A percentile compares a stretch with the other conserved stretches of the same genome.
These are phyloP conservation scores for Drosophila baimaii DNA, from an alignment of 1,140 invertebrate genomes.

Conservation along the genomic window DNA sequence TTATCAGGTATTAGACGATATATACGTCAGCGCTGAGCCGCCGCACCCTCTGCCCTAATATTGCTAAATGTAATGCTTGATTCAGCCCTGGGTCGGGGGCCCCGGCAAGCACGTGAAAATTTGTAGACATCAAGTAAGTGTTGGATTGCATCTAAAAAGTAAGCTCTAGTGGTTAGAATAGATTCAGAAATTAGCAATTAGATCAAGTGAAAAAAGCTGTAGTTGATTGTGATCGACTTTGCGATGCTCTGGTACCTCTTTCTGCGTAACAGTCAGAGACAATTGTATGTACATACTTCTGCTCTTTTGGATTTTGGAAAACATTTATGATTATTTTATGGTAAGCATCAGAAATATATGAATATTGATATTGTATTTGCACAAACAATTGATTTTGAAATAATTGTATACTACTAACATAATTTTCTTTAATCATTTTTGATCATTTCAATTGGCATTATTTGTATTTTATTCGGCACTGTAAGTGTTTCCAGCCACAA, in stretches of 20 bases:
- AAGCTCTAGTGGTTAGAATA: constrained; percentile 10
- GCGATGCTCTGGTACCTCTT: background rate
- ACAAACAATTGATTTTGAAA: no score
- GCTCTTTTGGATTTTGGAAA: no score
- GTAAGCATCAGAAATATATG: no score
- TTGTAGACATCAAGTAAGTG: constrained; percentile 22
- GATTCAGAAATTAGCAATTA: background rate
- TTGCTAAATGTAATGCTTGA: constrained; percentile 9
- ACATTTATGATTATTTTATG: no score
- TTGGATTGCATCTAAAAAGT: constrained; percentile 1
- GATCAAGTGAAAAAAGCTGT: background rate
- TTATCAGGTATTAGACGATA: constrained; percentile 83
- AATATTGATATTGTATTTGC: no score
- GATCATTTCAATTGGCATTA: no score
- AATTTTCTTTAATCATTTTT: no score
- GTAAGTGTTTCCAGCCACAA: no score
- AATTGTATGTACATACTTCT: no score
- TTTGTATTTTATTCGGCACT: no score
- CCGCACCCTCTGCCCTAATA: constrained; percentile 18
- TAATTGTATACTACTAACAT: no score
- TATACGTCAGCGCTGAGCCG: constrained; percentile 63
- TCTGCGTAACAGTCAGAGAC: no score
- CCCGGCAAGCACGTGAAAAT: constrained; percentile 28
- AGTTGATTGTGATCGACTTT: background rate
- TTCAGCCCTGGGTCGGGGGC: constrained; percentile 7